Base-by-base conservation (phyloP, 2,888 invertebrate species). In the Lasioglossum malachurum region DNA sequence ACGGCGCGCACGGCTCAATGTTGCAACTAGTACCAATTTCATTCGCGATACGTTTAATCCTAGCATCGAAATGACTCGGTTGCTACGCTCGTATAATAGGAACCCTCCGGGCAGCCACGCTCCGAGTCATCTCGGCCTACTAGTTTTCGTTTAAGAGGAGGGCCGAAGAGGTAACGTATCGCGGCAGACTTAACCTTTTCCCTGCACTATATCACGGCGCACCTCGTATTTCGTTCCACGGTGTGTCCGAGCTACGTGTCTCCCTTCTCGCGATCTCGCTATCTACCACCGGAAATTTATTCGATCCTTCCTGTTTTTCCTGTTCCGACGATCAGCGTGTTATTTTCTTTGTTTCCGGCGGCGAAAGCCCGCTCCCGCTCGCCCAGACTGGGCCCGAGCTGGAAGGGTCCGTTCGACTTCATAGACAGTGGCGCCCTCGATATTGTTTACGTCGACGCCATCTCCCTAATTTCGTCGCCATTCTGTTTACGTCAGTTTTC, bases 21-120 rank as follows among this genome's bases (percentile, higher is more conserved):
- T 90, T 86, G 86, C 89, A 86, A 89, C 78, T 84, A 82, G 83
- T 89, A 78, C 83, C 87, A 87, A 83, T 84, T 88, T 77, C 85
- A 81, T 85, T 78, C 78, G 82, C 73, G 84, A 84, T 84, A 83
- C 88, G 80, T 85, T 87, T 88, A 87, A 88, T 87, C 83, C 87
- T 82, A 77, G 82, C 89, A 86, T 83, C 72, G 69, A 82, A 80
- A 85, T 83, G 85, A 87, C 87, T 83, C 73, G 87, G 82, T 84
- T 84, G 89, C 74, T 73, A 31, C 57, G 88, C 64, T 78, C 86
- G 78, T 88, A 87, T 89, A 89, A 88, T 87, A 80, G 84, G 81
- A 89, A 78, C 77, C 83, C 83, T 82, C 84, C 82, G 71, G 80
- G 74, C 75, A 79, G 72, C 82, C 76, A 69, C 81, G 77, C 78